Conservation (phyloP, 2,113 vertebrate species). For the Serilophus lunatus region DNA sequence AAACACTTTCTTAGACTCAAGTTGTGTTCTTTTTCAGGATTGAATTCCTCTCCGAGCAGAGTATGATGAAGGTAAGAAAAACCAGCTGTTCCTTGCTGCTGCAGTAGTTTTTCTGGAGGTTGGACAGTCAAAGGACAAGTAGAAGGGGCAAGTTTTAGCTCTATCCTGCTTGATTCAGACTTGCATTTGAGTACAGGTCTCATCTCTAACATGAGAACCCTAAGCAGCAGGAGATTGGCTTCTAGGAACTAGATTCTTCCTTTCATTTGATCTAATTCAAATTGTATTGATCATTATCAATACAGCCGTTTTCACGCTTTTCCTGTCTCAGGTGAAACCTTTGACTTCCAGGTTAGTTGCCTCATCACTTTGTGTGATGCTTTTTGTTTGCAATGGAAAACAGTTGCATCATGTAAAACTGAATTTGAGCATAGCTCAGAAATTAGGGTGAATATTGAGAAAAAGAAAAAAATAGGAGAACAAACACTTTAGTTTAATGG, state of each 20-base stretch:
- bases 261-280: neutral
- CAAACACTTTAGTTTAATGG: neutral
- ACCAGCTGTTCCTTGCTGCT: neutral
- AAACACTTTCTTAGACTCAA: neutral
- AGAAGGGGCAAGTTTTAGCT: neutral
- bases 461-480: neutral
- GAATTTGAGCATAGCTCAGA: neutral
- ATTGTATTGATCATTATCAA: neutral
- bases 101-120: neutral
- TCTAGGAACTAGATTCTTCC: neutral
- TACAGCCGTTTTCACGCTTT: neutral
- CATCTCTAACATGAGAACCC: neutral
- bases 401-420: neutral
- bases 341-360: neutral
- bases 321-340: neutral
- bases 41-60: neutral
- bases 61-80: neutral
- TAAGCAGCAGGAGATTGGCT: neutral
- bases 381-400: neutral
- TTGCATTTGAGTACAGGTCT: neutral
- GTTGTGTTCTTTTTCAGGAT: neutral
- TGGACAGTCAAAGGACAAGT: fast-evolving
- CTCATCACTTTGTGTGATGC: neutral
- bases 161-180: neutral
- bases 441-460: neutral